Conservation (phyloP, 2,113 vertebrate species). For the Bambusicola thoracicus region DNA sequence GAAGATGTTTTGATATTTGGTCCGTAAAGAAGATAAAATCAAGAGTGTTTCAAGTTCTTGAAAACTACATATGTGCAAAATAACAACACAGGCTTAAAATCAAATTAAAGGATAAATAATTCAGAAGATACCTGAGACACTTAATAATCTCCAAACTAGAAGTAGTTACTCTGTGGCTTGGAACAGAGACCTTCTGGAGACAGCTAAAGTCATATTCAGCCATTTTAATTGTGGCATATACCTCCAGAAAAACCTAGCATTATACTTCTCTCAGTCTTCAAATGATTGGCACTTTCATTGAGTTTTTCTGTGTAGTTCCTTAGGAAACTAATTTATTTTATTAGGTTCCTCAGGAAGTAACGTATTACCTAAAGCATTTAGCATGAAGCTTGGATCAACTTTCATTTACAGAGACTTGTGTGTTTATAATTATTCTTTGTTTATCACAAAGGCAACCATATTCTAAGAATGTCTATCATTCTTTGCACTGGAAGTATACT, state of each 20-base stretch:
- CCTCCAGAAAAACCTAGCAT: not conserved
- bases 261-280: not conserved
- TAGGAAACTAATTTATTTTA: not conserved
- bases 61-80: conserved; percentile 2
- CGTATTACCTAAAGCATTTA: not conserved
- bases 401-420: not conserved
- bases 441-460: not conserved
- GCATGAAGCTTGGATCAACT: not conserved
- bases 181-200: not conserved
- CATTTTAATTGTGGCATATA: not conserved
- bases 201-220: not conserved
- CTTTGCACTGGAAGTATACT: not conserved
- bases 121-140: not conserved
- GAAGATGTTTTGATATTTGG: not conserved
- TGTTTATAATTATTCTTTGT: not conserved
- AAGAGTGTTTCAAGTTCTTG: not conserved
- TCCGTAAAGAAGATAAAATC: not conserved
- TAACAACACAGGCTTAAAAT: not conserved
- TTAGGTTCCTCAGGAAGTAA: not conserved
- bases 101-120: not conserved
- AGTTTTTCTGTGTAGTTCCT: not conserved
- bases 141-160: not conserved
- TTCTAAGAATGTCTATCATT: not conserved
- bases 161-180: not conserved
- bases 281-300: not conserved